Percentiles rank a stretch among this genome's conserved stretches.
phyloP scores from a whole-genome alignment of 2,888 invertebrate species.

The Campoplex nolae region DNA sequence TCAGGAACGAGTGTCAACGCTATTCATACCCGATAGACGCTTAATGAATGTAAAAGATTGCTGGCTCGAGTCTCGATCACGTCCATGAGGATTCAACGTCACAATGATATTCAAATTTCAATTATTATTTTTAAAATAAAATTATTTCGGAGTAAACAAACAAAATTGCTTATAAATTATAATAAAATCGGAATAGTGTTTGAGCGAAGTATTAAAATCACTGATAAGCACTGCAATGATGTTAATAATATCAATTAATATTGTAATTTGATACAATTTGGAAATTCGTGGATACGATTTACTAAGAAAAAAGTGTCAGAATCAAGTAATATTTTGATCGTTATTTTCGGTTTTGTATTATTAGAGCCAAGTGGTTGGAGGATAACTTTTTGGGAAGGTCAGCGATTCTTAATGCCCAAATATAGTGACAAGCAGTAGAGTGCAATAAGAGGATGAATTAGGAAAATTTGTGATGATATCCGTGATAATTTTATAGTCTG shows the following conservation, averaged over 20 bases:
- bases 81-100: neutral
- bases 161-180: neutral
- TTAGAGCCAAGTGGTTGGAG: neutral
- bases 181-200: too few species aligned
- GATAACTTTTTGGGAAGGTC: neutral
- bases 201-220: too few species aligned
- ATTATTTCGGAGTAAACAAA: neutral
- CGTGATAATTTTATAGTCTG: constrained; percentile 16
- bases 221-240: neutral
- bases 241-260: neutral
- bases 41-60: neutral
- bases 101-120: neutral
- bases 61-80: neutral
- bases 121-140: constrained; percentile 1
- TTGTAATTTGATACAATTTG: neutral
- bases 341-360: neutral
- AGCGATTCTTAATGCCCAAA: neutral
- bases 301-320: neutral
- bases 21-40: constrained; percentile 27
- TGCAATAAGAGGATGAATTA: constrained; percentile 13
- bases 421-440: neutral
- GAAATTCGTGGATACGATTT: neutral
- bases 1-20: constrained; percentile 40
- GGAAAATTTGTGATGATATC: constrained; percentile 43
- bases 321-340: neutral